A percentile compares a stretch with the other conserved stretches of the same genome.
Conservation (phyloP, 2,888 invertebrate genomes). For the Calameuta idolon region DNA sequence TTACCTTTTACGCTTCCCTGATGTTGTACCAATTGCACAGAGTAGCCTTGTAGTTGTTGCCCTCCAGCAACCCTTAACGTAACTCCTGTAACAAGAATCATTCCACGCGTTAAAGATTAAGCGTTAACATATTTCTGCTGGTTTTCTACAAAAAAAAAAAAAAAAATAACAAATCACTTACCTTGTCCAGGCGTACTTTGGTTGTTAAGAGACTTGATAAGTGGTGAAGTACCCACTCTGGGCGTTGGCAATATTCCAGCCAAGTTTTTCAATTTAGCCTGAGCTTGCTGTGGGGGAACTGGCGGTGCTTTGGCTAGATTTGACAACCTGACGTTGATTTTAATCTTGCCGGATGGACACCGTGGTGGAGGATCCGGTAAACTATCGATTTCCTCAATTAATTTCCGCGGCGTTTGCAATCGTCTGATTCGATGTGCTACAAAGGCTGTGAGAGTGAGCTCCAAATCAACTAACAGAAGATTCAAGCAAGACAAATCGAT, state of each 20-base stretch:
- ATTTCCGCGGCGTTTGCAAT: constrained; percentile 77
- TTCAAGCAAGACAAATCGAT: constrained; percentile 76
- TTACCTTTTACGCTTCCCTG: constrained; percentile 71
- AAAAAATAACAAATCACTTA: constrained; percentile 23
- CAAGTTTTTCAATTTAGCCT: constrained; percentile 58
- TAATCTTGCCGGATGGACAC: constrained; percentile 76
- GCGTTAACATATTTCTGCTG: background rate
- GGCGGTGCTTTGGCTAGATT: constrained; percentile 52
- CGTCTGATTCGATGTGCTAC: constrained; percentile 84
- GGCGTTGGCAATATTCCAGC: constrained; percentile 59
- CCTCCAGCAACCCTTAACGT: constrained; percentile 64
- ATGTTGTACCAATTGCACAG: constrained; percentile 71
- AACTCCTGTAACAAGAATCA: constrained; percentile 45
- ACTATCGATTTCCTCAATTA: constrained; percentile 78
- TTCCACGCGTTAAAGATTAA: background rate
- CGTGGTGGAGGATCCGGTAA: constrained; percentile 73
- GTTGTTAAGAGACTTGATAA: constrained; percentile 59
- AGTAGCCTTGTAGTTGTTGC: constrained; percentile 67
- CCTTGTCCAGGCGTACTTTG: constrained; percentile 58
- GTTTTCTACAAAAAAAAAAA: too few species aligned
- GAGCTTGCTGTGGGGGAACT: constrained; percentile 43
- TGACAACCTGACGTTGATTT: constrained; percentile 71
- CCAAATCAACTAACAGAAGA: constrained; percentile 75
- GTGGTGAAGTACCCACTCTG: constrained; percentile 64
- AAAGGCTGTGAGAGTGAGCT: constrained; percentile 81